Conservation (phyloP, 2,888 invertebrate genomes). For the Phortica okadai region DNA sequence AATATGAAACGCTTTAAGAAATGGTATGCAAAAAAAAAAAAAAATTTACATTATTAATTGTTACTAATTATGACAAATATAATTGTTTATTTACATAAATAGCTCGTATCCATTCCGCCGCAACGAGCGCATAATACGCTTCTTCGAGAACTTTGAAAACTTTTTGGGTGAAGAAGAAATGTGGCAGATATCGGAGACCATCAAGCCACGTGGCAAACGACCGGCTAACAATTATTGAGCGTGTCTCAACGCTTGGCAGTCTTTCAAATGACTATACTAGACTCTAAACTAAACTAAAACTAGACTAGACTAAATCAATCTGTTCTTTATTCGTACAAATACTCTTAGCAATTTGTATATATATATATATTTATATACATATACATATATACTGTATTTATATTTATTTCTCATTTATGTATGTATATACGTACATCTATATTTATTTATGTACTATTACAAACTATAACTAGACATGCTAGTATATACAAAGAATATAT, state of each 20-base stretch:
- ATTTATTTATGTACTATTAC: too few relatives aligned
- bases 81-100: conserved; percentile 62
- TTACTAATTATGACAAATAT: background rate
- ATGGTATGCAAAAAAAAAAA: conserved; percentile 80
- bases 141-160: conserved; percentile 98
- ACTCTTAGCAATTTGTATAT: conserved; percentile 27
- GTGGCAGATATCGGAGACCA: conserved; percentile 98
- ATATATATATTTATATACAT: conserved; percentile 44
- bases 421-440: too few relatives aligned
- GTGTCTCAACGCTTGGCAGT: background rate
- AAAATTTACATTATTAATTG: background rate
- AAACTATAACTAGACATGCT: too few relatives aligned
- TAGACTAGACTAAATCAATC: too few relatives aligned
- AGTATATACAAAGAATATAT: conserved; percentile 21
- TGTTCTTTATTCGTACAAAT: too few relatives aligned
- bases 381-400: too few relatives aligned
- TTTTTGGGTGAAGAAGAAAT: conserved; percentile 97
- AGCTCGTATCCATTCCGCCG: conserved; percentile 95
- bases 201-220: conserved; percentile 84
- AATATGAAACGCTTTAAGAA: conserved; percentile 98
- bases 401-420: too few relatives aligned
- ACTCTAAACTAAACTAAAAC: too few relatives aligned
- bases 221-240: conserved; percentile 62
- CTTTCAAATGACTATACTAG: background rate
- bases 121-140: conserved; percentile 94